These are phyloP conservation scores for Dasyprocta punctata DNA, from an alignment of 2,113 vertebrate species.

Conservation along the genomic window DNA sequence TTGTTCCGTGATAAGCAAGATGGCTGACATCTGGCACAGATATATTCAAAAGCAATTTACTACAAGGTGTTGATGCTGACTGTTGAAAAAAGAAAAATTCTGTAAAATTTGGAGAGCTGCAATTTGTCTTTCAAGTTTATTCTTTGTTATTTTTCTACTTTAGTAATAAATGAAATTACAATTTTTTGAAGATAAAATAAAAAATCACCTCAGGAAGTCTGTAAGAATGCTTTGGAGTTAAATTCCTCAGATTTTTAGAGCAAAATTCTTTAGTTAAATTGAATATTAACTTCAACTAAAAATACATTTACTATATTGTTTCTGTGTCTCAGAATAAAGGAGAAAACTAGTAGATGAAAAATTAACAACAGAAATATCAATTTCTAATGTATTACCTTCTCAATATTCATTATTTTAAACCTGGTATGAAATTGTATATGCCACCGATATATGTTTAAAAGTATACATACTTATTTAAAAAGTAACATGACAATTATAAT, in stretches of 20 bases:
- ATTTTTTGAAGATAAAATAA: constrained; percentile 31
- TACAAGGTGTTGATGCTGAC: constrained; percentile 86
- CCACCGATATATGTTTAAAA: not conserved
- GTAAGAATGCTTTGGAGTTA: not conserved
- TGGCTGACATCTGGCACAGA: constrained; percentile 89
- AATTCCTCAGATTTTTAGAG: not conserved
- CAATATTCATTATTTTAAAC: not conserved
- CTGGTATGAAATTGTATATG: not conserved
- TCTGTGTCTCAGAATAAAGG: not conserved
- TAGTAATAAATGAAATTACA: constrained; percentile 48
- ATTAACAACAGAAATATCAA: not conserved
- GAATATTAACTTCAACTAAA: not conserved
- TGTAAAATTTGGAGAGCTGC: constrained; percentile 75
- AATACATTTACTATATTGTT: not conserved
- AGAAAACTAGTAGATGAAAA: not conserved
- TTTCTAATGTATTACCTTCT: not conserved
- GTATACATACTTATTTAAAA: not conserved
- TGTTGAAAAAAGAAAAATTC: constrained; percentile 85
- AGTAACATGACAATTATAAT: not conserved
- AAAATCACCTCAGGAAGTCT: not conserved
- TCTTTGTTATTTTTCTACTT: constrained; percentile 32
- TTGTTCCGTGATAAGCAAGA: constrained; percentile 91
- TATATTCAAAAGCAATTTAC: constrained; percentile 91
- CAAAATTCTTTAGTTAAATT: not conserved
- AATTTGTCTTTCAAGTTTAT: constrained; percentile 66